Conservation (phyloP, 2,113 vertebrate species). For the Larimichthys crocea region DNA sequence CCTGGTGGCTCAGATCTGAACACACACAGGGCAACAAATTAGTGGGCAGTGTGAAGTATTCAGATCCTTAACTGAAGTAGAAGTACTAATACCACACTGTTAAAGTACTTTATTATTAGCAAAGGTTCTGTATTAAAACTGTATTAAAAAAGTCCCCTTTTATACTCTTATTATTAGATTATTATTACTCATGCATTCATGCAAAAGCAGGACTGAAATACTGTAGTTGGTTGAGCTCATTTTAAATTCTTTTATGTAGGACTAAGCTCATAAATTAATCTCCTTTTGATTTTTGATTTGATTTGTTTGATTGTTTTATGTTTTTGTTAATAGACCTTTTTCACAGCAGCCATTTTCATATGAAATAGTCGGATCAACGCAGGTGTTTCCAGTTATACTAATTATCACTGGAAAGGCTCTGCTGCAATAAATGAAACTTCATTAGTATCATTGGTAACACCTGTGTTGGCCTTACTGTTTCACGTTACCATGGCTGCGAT, state of each 20-base stretch:
- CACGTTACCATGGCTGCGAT: too few species aligned
- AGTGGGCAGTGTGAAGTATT: background rate
- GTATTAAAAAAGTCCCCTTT: background rate
- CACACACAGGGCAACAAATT: background rate
- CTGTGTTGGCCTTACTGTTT: too few species aligned
- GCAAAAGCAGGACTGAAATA: background rate
- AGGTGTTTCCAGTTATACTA: too few species aligned
- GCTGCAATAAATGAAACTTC: too few species aligned
- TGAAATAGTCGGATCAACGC: too few species aligned
- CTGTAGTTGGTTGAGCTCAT: background rate
- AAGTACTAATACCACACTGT: background rate
- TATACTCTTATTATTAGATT: background rate
- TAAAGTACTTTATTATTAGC: background rate
- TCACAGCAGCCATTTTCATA: too few species aligned
- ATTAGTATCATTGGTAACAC: too few species aligned
- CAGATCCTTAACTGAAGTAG: background rate
- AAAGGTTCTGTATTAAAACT: background rate
- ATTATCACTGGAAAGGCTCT: too few species aligned
- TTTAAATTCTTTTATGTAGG: background rate
- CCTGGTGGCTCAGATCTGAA: constrained; percentile 51
- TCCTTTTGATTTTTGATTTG: background rate
- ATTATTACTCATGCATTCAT: background rate
- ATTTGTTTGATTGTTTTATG: too few species aligned
- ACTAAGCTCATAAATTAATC: background rate
- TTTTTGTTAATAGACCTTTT: too few species aligned